Evolutionary conservation across 2,797 vertebrate species (phyloP), one percentile per base, ranked within the genome.

Genomic region (Chelidonichthys spinosus): DNA sequence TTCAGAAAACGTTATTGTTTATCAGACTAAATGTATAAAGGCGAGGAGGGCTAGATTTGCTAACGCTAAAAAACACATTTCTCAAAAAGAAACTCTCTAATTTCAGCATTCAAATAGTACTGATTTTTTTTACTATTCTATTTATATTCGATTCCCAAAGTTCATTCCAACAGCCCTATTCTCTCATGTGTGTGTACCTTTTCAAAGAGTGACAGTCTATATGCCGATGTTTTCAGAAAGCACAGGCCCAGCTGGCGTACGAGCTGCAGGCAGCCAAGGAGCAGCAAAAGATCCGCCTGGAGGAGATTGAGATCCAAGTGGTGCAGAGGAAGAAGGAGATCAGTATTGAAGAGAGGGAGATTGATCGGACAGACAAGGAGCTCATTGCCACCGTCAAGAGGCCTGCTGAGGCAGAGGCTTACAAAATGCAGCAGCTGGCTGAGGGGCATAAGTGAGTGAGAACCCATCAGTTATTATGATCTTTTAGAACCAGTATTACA

Each of bases 201-300:
- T 6, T 25, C n/a, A 47, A 61, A n/a, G 44, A 15, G 36, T 54
- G 11, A 44, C 40, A 0, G 3, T 69, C n/a, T 44, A 1, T 33
- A 4, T 64, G 42, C 58, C 33, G 17, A 40, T 39, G 36, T 72
- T 13, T 64, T 43, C 89, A 99, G 97, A 98, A 96, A 69, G 98
- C 97, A 0, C 95, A 98, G 85, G 94, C 97, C 56, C 96, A 99
- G 91, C 93, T 99, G 89, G 97, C 97, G 11, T 99, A 97, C 0
- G 97, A 98, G 92, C 95, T 99, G 56, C 95, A 98, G 95, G 96
- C 96, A 4, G 97, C 96, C 55, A 97, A 97, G 82, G 97, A 97
- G 35, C 96, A 97, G 90, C 97, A 98, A 83, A 96, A 96, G 92
- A 97, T 98, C 62, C 93, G 96, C 40, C 94, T 96, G 87, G 96